Evolutionary conservation across 2,113 vertebrate genomes (phyloP).

Genomic region (Neodon shergylaensis): DNA sequence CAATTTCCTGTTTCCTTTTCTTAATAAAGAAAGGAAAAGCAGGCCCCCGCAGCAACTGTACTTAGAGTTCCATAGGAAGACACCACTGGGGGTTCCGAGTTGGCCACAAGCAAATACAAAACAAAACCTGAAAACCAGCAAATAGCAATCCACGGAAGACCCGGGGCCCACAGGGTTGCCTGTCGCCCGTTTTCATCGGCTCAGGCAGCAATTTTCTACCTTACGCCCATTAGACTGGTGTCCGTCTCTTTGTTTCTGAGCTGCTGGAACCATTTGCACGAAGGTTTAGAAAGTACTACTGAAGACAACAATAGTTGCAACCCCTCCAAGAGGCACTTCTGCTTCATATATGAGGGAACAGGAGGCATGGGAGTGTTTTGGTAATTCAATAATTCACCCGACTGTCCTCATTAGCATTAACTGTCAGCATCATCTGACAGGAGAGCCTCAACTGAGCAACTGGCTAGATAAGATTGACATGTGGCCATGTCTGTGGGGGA

Average conservation of each 20-base stretch:
- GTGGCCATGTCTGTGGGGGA: not conserved
- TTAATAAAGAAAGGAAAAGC: constrained; percentile 84
- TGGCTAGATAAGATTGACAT: not conserved
- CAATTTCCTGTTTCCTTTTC: constrained; percentile 83
- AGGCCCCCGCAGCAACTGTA: constrained; percentile 57
- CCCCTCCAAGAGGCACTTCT: no score
- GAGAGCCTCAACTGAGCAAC: not conserved
- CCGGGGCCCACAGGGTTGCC: not conserved
- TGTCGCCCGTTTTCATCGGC: not conserved
- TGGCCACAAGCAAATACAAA: constrained; percentile 70
- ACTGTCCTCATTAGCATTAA: not conserved
- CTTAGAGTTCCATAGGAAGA: constrained; percentile 79
- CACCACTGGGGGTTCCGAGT: constrained; percentile 70
- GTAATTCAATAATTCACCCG: constrained; percentile 21
- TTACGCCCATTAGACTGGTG: not conserved
- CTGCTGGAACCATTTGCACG: not conserved
- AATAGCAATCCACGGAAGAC: not conserved
- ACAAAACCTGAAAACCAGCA: not conserved
- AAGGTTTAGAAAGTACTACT: constrained; percentile 1
- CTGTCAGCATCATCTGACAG: no score
- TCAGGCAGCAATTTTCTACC: constrained; percentile 7
- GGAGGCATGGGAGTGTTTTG: not conserved
- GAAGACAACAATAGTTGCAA: not conserved
- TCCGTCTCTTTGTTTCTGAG: constrained; percentile 2
- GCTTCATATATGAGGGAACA: not conserved